phyloP scores from a whole-genome alignment of 2,888 invertebrate genomes.

The Chymomyza amoena region DNA sequence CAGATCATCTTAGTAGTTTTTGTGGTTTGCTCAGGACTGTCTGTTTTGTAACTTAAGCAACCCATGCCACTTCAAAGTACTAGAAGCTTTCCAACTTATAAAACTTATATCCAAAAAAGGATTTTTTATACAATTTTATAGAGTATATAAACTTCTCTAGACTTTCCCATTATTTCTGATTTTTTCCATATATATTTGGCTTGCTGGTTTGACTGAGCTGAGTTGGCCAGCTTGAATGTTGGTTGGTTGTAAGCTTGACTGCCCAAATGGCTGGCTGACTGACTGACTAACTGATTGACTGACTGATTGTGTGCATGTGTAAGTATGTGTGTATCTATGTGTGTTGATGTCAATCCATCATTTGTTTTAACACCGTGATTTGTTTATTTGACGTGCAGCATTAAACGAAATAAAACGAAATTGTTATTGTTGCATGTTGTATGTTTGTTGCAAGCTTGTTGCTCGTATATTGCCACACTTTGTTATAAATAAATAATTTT shows the following conservation, averaged over 20 bases:
- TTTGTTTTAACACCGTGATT: slow-evolving; percentile 60
- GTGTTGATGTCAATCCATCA: slow-evolving; percentile 61
- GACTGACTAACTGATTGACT: slow-evolving; percentile 22
- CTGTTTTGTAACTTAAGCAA: no score
- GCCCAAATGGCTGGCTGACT: slow-evolving; percentile 32
- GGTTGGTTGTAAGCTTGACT: slow-evolving; percentile 38
- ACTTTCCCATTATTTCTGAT: neutral
- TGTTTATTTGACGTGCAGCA: slow-evolving; percentile 48
- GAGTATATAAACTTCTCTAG: no score
- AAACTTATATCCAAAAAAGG: no score
- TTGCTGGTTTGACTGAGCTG: neutral
- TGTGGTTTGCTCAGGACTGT: no score
- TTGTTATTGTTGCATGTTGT: slow-evolving; percentile 35
- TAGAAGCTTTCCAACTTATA: no score
- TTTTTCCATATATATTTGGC: neutral
- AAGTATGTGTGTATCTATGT: no score
- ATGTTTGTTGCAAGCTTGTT: slow-evolving; percentile 6
- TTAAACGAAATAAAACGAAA: slow-evolving; percentile 43
- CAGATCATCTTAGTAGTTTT: no score
- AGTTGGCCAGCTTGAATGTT: slow-evolving; percentile 13
- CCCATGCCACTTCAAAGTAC: no score
- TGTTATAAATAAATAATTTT: slow-evolving; percentile 69
- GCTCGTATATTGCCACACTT: slow-evolving; percentile 26
- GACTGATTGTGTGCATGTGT: neutral
- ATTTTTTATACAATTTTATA: no score